Conservation (phyloP, 2,113 vertebrate species). For the Prolemur simus region DNA sequence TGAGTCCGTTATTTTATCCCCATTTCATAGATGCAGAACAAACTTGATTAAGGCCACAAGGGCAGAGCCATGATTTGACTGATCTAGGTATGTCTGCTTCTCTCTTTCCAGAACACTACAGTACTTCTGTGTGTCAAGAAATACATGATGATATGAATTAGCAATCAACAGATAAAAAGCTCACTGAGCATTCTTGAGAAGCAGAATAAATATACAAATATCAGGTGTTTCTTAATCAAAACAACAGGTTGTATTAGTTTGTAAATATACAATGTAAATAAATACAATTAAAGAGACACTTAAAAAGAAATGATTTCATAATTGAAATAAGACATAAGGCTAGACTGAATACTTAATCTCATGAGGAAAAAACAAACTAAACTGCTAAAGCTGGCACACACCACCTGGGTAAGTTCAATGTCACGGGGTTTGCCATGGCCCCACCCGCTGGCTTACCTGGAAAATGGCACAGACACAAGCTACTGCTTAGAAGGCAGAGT, state of each 20-base stretch:
- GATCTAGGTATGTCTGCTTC: neutral
- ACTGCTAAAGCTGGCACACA: neutral
- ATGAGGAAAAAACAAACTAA: slow-evolving; percentile 35
- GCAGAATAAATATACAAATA: neutral
- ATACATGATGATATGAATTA: neutral
- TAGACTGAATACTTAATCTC: neutral
- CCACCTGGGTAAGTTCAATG: neutral
- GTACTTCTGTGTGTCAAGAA: neutral
- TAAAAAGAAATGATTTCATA: neutral
- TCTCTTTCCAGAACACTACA: neutral
- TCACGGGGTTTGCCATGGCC: neutral
- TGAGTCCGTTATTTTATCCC: neutral
- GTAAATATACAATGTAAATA: neutral
- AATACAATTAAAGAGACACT: neutral
- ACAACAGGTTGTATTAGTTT: neutral
- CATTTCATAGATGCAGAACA: neutral
- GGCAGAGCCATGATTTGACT: neutral
- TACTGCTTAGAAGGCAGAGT: neutral
- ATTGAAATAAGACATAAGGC: slow-evolving; percentile 17
- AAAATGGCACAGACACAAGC: neutral
- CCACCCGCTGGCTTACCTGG: neutral
- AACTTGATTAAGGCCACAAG: neutral
- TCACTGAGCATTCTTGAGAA: neutral
- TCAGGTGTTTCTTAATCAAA: neutral
- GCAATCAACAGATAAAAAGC: neutral